Percentiles rank a stretch among this genome's conserved stretches.
Conservation (phyloP, 2,888 invertebrate genomes). For the Netelia melanura region DNA sequence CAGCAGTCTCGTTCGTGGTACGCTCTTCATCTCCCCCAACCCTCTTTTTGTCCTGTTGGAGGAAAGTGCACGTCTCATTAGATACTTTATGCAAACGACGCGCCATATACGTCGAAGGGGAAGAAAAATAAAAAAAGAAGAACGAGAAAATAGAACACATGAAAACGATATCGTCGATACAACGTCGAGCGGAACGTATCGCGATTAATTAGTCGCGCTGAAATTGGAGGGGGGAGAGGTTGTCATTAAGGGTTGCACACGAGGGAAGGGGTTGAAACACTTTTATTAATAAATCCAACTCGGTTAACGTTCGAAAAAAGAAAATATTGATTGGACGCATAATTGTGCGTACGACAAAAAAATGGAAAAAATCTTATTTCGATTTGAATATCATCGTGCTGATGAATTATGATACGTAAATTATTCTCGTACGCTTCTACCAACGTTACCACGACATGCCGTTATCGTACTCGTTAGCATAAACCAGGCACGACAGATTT, state of each 20-base stretch:
- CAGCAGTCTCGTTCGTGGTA: conserved; percentile 8
- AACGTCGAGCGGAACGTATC: conserved; percentile 8
- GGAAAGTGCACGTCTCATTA: conserved; percentile 25
- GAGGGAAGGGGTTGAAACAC: conserved; percentile 43
- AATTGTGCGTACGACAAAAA: conserved; percentile 4
- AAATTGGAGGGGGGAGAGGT: conserved; percentile 49
- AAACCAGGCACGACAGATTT: background rate
- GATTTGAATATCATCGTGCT: background rate
- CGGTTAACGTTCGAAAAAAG: conserved; percentile 37
- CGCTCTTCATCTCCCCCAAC: conserved; percentile 30
- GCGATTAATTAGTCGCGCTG: conserved; percentile 60
- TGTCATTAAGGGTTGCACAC: conserved; percentile 39
- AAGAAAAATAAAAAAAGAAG: conserved; percentile 3
- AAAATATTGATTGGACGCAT: conserved; percentile 45
- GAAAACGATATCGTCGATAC: conserved; percentile 24
- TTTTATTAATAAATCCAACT: conserved; percentile 35
- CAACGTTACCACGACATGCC: background rate
- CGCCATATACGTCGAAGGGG: conserved; percentile 22
- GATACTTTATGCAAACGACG: background rate
- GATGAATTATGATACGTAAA: background rate
- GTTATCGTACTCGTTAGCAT: background rate
- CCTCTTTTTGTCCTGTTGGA: background rate
- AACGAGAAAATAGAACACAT: conserved; percentile 19
- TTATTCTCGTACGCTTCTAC: background rate
- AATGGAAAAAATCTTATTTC: background rate